phyloP scores from a whole-genome alignment of 2,888 invertebrate genomes.

The Eupithecia inturbata region DNA sequence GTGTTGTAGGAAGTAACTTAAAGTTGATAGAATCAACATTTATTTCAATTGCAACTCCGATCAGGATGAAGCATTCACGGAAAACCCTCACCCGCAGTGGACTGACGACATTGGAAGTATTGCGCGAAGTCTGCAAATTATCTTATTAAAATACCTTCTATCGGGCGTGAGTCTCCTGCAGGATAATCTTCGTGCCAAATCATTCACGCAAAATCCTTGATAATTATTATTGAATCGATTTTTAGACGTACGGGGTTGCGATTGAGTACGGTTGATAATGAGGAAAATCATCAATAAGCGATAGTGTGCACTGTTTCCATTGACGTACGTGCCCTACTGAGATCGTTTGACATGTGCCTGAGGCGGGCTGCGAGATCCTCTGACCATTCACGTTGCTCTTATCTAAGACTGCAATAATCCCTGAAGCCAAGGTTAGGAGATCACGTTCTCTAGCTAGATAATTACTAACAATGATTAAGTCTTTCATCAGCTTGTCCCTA shows the following conservation, averaged over 20 bases:
- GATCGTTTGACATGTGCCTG: constrained; percentile 57
- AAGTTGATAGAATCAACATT: background rate
- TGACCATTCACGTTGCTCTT: constrained; percentile 55
- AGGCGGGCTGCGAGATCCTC: constrained; percentile 46
- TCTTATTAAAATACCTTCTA: background rate
- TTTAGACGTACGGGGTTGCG: background rate
- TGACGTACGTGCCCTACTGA: constrained; percentile 48
- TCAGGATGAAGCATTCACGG: background rate
- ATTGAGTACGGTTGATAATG: background rate
- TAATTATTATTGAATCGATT: background rate
- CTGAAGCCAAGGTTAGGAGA: constrained; percentile 55
- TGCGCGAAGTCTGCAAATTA: constrained; percentile 4
- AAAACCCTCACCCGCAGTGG: background rate
- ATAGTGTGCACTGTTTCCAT: constrained; percentile 42
- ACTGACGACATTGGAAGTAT: background rate
- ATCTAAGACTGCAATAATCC: constrained; percentile 54
- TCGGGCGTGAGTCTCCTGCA: background rate
- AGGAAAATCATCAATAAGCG: constrained; percentile 34
- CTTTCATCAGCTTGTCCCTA: background rate
- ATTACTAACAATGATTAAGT: constrained; percentile 6
- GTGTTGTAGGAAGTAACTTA: background rate
- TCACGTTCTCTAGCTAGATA: constrained; percentile 51
- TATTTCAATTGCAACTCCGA: background rate
- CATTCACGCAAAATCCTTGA: background rate
- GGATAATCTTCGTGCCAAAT: background rate